Base-by-base conservation (phyloP, 2,797 vertebrate species). In the Falco berigora region DNA sequence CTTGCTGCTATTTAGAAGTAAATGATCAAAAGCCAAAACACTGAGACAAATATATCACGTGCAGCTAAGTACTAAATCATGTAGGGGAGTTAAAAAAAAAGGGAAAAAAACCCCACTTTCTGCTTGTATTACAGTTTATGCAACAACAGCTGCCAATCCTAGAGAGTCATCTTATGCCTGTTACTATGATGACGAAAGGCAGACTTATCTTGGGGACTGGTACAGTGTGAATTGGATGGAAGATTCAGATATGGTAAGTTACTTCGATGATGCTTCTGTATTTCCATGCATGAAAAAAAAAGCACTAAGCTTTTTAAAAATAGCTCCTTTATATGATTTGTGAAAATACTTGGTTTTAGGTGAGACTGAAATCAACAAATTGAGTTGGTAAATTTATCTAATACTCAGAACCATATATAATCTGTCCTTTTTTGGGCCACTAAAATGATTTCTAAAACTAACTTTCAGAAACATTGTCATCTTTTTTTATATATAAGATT, bases 171-270 rank as follows among this genome's bases (percentile, higher is more conserved):
- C 99, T 2, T 99, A 99, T 1, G 99, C 99, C 46, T 99, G 99
- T 96, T 99, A 99, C 97, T 99, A 98, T 4, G 99, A 99, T 30
- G 98, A 99, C 1, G 73, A 97, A 95, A 98, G 99, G 90, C 97
- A 98, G 49, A 99, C 99, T 0, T 99, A 99, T 96, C 98, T 99
- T 97, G 99, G 99, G 15, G 99, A 99, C 98, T 99, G 98, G 98
- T 99, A 99, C 98, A 99, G 99, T 3, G 99, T 99, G 58, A 99
- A 99, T 96, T 99, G 99, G 99, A 99, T 99, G 99, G 99, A 99
- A 93, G 99, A 99, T 96, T 99, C 99, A 0, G 99, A 99, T 27
- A 80, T 93, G 98, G 99, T 99, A 94, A 97, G 97, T 84, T 74
- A 36, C 19, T 32, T 20, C 20, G 32, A 34, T 9, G 14, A 58